Conservation (phyloP, 2,113 vertebrate species). For the Hippopotamus amphibius region DNA sequence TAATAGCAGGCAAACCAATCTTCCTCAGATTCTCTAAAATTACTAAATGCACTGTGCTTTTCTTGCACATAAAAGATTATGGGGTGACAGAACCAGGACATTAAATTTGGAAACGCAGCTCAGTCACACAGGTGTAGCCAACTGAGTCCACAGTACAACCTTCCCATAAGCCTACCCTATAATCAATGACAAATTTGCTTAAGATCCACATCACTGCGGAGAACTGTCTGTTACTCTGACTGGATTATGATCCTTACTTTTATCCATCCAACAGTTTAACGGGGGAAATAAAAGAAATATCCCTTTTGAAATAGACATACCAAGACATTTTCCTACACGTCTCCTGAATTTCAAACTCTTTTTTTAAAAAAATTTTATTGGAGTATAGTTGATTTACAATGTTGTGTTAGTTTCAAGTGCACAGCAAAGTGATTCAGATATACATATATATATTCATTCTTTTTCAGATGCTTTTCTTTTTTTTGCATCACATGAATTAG, state of each 20-base stretch:
- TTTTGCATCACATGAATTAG: background rate
- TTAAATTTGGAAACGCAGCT: background rate
- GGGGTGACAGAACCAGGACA: background rate
- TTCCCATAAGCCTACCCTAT: background rate
- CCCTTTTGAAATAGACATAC: background rate
- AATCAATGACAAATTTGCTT: slow-evolving; percentile 30
- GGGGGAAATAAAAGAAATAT: background rate
- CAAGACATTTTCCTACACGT: background rate
- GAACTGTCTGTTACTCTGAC: slow-evolving; percentile 7
- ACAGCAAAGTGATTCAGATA: background rate
- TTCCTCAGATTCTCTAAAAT: slow-evolving; percentile 65
- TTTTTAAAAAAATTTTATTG: background rate
- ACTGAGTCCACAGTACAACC: background rate
- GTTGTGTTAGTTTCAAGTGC: background rate
- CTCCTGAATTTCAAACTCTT: slow-evolving; percentile 49
- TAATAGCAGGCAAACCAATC: slow-evolving; percentile 50
- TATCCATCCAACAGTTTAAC: background rate
- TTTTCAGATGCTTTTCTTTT: background rate
- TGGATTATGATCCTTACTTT: slow-evolving; percentile 1
- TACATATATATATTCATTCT: background rate
- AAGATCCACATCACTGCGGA: background rate
- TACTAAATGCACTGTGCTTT: slow-evolving; percentile 66
- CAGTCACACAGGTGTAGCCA: background rate
- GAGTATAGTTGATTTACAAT: background rate
- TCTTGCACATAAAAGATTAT: slow-evolving; percentile 50